These are phyloP conservation scores for Anodontia alba DNA, from an alignment of 2,888 invertebrate species.

Conservation along the genomic window DNA sequence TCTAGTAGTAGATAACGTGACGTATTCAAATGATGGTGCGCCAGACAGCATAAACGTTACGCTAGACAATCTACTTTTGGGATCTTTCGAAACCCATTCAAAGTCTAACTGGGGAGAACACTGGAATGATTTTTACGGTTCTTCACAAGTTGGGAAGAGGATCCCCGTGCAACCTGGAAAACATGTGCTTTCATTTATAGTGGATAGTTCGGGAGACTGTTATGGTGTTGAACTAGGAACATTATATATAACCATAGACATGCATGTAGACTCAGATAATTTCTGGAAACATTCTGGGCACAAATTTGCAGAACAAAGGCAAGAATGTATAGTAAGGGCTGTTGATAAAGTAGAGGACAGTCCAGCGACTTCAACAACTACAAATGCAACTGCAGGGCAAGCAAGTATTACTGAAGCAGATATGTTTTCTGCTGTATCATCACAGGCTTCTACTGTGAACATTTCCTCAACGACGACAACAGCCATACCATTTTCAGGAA, in stretches of 20 bases:
- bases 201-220: slow-evolving; percentile 41
- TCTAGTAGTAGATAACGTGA: slow-evolving; percentile 55
- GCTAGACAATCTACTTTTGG: slow-evolving; percentile 52
- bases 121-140: slow-evolving; percentile 38
- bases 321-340: background rate
- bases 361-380: no score
- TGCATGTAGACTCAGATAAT: slow-evolving; percentile 9
- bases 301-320: slow-evolving; percentile 12
- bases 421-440: no score
- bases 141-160: slow-evolving; percentile 37
- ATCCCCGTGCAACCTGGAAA: slow-evolving; percentile 36
- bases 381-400: no score
- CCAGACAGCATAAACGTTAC: slow-evolving; percentile 55
- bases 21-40: slow-evolving; percentile 68
- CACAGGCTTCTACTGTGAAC: no score
- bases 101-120: slow-evolving; percentile 49
- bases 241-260: slow-evolving; percentile 25
- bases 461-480: no score
- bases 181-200: slow-evolving; percentile 36
- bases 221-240: slow-evolving; percentile 53
- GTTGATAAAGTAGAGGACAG: background rate
- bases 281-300: slow-evolving; percentile 41
- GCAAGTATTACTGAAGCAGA: no score
- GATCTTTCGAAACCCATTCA: slow-evolving; percentile 38
- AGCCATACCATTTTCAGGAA: background rate